Conservation (phyloP, 2,888 invertebrate species). For the Sminthurinus aureus region DNA sequence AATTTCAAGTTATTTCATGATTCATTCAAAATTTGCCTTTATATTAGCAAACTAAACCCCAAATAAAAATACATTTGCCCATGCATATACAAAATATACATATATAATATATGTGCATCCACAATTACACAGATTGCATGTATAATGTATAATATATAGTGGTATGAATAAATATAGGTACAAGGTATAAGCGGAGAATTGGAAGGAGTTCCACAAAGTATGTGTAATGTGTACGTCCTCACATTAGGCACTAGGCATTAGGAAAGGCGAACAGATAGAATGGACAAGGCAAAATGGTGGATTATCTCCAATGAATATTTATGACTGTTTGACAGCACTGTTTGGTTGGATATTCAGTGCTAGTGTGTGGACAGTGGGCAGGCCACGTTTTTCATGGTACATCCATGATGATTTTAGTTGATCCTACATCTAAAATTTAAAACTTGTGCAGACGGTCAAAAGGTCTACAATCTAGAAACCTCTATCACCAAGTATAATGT, state of each 20-base stretch:
- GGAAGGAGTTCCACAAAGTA: background rate
- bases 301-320: slow-evolving; percentile 20
- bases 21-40: too few species aligned
- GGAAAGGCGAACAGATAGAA: background rate
- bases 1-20: too few species aligned
- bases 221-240: too few species aligned
- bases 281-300: slow-evolving; percentile 9
- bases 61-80: too few species aligned
- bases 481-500: background rate
- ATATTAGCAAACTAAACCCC: too few species aligned
- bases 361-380: slow-evolving; percentile 2
- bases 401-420: background rate
- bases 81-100: too few species aligned
- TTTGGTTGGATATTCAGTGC: slow-evolving; percentile 27
- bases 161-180: too few species aligned
- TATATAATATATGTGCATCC: too few species aligned
- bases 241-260: too few species aligned
- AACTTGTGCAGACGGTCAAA: slow-evolving; percentile 11
- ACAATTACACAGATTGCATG: too few species aligned
- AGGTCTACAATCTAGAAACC: background rate
- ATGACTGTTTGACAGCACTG: slow-evolving; percentile 1
- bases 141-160: too few species aligned
- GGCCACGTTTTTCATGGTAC: slow-evolving; percentile 2
- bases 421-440: background rate
- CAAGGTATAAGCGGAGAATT: too few species aligned